These are phyloP conservation scores for Polyommatus iphigenia DNA, from an alignment of 2,888 invertebrate species.

Conservation along the genomic window DNA sequence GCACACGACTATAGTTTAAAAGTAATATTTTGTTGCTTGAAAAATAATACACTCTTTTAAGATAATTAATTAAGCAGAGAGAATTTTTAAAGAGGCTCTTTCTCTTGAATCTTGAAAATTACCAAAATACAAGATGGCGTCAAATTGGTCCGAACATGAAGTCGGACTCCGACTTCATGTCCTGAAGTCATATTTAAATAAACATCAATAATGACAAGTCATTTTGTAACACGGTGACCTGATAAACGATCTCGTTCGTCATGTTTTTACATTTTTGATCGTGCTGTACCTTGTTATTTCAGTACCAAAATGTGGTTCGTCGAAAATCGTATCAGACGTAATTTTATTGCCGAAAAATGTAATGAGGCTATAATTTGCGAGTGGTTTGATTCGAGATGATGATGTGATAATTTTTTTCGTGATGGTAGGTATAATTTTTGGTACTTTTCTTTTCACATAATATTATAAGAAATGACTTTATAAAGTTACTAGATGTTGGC, in stretches of 20 bases:
- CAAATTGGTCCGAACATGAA: neutral
- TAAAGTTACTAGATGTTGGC: neutral
- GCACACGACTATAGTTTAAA: too few species aligned
- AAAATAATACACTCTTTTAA: too few species aligned
- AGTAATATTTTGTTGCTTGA: too few species aligned
- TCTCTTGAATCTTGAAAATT: neutral
- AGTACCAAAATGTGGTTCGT: conserved; percentile 42
- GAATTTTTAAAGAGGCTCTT: neutral
- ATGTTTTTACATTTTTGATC: conserved; percentile 24
- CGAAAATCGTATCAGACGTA: conserved; percentile 43
- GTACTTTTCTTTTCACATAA: neutral
- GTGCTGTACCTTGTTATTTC: conserved; percentile 42
- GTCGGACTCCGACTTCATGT: neutral
- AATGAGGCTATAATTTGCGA: conserved; percentile 26
- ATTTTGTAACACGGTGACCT: conserved; percentile 19
- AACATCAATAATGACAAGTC: conserved; percentile 23
- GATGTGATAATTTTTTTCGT: conserved; percentile 24
- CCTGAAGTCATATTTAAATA: conserved; percentile 23
- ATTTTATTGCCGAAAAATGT: conserved; percentile 39
- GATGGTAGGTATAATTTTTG: neutral
- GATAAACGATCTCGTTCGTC: conserved; percentile 38
- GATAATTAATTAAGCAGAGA: too few species aligned
- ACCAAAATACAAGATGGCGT: neutral
- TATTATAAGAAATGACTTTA: neutral
- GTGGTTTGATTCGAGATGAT: conserved; percentile 22